Conservation (phyloP, 1,140 invertebrate genomes). For the Thereuonema tuberculata region DNA sequence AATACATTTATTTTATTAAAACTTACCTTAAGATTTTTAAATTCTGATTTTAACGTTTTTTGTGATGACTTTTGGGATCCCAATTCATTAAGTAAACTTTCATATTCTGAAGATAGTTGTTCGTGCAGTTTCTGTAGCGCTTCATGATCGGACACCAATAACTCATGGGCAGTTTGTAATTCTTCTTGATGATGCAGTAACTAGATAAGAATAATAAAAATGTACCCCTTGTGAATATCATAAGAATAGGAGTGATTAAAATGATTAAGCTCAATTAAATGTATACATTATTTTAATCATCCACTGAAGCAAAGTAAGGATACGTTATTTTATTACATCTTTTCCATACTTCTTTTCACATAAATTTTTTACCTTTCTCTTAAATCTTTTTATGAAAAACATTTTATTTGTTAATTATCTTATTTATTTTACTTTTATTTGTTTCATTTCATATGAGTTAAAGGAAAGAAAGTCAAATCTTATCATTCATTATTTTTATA, state of each 20-base stretch:
- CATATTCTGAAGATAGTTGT: constrained; percentile 75
- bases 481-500: too few relatives aligned
- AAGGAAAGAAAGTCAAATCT: too few relatives aligned
- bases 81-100: constrained; percentile 63
- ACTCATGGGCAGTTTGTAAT: constrained; percentile 50
- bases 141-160: constrained; percentile 66
- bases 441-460: too few relatives aligned
- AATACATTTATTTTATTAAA: constrained; percentile 1
- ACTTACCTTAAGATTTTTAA: constrained; percentile 46
- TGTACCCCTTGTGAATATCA: constrained; percentile 7
- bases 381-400: not conserved
- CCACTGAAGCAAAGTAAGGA: not conserved
- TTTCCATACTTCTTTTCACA: too few relatives aligned
- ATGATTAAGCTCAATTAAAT: not conserved
- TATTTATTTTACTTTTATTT: too few relatives aligned
- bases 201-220: constrained; percentile 25
- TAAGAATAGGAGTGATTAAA: constrained; percentile 14
- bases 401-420: too few relatives aligned
- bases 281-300: not conserved
- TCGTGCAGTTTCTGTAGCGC: constrained; percentile 74
- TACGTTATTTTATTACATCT: too few relatives aligned
- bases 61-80: constrained; percentile 61
- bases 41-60: constrained; percentile 55
- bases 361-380: not conserved
- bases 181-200: constrained; percentile 21